Evolutionary conservation across 2,888 invertebrate species (phyloP).

Genomic region (Macaria liturata): DNA sequence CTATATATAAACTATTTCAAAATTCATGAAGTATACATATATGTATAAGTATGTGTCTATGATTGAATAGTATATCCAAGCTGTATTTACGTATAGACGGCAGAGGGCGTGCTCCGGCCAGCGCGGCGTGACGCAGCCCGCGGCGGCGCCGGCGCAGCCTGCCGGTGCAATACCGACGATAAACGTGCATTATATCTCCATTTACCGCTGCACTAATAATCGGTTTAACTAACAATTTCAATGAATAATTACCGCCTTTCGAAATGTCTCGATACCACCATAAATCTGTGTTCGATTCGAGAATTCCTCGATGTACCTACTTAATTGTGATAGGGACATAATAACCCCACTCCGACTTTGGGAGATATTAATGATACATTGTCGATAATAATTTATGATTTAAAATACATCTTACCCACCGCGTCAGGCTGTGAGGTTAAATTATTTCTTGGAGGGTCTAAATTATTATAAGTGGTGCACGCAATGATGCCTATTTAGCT

Average conservation of each 20-base stretch:
- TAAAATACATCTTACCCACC: constrained; percentile 15
- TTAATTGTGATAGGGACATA: constrained; percentile 26
- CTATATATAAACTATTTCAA: no score
- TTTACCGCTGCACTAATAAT: constrained; percentile 64
- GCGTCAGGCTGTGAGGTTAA: constrained; percentile 6
- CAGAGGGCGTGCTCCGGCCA: constrained; percentile 28
- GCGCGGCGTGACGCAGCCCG: constrained; percentile 29
- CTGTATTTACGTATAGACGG: constrained; percentile 31
- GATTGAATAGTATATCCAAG: constrained; percentile 19
- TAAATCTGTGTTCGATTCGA: constrained; percentile 50
- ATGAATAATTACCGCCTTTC: constrained; percentile 62
- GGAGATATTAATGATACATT: constrained; percentile 32
- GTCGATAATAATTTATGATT: constrained; percentile 30
- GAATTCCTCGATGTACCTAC: constrained; percentile 27
- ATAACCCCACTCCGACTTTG: constrained; percentile 29
- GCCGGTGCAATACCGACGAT: constrained; percentile 47
- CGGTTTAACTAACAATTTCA: constrained; percentile 62
- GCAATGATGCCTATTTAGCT: background rate
- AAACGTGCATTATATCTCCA: constrained; percentile 54
- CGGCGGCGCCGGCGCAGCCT: constrained; percentile 34
- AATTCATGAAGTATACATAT: background rate
- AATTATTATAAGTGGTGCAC: constrained; percentile 4
- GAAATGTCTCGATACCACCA: constrained; percentile 49
- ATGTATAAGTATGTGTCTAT: constrained; percentile 10
- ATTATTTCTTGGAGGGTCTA: constrained; percentile 6